phyloP scores from a whole-genome alignment of 2,888 invertebrate species.

The Epinotia bilunana region DNA sequence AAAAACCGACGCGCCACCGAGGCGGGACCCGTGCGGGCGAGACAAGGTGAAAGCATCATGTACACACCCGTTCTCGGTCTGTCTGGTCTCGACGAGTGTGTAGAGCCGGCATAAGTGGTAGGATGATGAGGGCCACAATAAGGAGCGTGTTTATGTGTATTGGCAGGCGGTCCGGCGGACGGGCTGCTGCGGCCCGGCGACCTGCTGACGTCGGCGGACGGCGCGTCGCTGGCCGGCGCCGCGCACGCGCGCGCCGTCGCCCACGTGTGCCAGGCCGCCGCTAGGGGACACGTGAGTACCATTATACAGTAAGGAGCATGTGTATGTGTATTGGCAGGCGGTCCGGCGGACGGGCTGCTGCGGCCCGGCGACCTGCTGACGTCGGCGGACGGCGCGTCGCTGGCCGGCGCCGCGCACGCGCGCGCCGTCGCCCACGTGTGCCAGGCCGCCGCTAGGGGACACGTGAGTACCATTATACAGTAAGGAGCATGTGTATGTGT shows the following conservation, averaged over 20 bases:
- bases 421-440: constrained; percentile 97
- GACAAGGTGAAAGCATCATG: too few species aligned
- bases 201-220: constrained; percentile 97
- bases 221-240: constrained; percentile 90
- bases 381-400: constrained; percentile 94
- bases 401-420: constrained; percentile 93
- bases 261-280: constrained; percentile 93
- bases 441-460: constrained; percentile 90
- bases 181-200: constrained; percentile 96
- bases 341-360: constrained; percentile 96
- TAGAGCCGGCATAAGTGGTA: too few species aligned
- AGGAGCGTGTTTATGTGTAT: neutral
- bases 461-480: too few species aligned
- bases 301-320: too few species aligned
- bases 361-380: constrained; percentile 97
- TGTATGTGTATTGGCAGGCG: constrained; percentile 80
- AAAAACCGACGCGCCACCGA: too few species aligned
- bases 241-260: constrained; percentile 97
- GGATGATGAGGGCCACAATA: too few species aligned
- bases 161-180: constrained; percentile 94
- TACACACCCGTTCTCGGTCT: too few species aligned
- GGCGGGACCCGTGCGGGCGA: too few species aligned
- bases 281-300: too few species aligned
- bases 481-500: neutral
- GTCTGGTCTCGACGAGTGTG: too few species aligned